Conservation (phyloP, 2,797 vertebrate species). For the Notolabrus celidotus region DNA sequence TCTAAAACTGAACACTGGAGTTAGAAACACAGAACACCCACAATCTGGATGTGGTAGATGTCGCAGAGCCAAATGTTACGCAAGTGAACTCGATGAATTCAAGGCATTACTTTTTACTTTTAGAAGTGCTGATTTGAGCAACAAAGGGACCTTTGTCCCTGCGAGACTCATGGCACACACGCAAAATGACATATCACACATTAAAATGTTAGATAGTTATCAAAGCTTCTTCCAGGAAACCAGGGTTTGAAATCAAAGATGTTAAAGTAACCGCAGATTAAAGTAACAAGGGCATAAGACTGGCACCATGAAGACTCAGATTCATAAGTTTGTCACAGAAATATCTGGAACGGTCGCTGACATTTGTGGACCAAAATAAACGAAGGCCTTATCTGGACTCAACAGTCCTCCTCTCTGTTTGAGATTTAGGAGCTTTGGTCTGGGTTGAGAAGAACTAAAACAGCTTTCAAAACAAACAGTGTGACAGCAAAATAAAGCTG, state of each 20-base stretch:
- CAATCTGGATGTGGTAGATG: not conserved
- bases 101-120: not conserved
- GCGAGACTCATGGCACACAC: not conserved
- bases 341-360: not conserved
- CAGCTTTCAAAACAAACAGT: not conserved
- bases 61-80: not conserved
- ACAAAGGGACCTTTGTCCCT: not conserved
- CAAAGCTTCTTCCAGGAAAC: not conserved
- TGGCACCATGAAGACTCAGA: not conserved
- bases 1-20: not conserved
- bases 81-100: not conserved
- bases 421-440: no score
- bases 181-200: not conserved
- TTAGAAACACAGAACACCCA: not conserved
- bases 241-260: not conserved
- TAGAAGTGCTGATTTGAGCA: not conserved
- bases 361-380: conserved; percentile 2
- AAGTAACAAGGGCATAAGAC: not conserved
- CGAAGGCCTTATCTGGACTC: no score
- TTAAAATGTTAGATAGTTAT: not conserved
- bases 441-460: not conserved
- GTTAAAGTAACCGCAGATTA: not conserved
- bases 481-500: no score
- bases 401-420: no score
- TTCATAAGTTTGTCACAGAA: conserved; percentile 14